Evolutionary conservation across 2,797 vertebrate species (phyloP).

Genomic region (Argyrosomus regius): DNA sequence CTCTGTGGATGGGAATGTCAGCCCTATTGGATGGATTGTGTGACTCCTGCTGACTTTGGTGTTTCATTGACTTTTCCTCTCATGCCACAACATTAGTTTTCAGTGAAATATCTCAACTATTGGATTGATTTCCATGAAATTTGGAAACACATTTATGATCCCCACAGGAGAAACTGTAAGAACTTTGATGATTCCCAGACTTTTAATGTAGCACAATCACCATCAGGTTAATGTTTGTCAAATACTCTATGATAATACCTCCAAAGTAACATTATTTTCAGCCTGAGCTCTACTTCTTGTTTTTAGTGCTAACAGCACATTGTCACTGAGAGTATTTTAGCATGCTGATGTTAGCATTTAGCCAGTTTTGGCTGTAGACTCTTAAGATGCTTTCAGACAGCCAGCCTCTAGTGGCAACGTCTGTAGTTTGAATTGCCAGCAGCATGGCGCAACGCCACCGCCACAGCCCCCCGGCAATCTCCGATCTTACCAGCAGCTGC

Average conservation of each 20-base stretch:
- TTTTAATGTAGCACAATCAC: too few species aligned
- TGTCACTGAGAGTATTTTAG: neutral
- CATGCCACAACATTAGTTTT: neutral
- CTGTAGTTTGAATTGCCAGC: too few species aligned
- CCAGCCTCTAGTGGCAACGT: too few species aligned
- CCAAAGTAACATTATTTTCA: neutral
- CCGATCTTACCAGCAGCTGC: too few species aligned
- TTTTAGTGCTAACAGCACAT: neutral
- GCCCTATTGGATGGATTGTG: neutral
- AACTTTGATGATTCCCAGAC: too few species aligned
- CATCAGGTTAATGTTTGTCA: neutral
- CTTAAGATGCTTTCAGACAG: too few species aligned
- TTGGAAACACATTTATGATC: too few species aligned
- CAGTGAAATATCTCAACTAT: neutral
- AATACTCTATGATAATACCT: neutral
- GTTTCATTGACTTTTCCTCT: too few species aligned
- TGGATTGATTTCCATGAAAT: too few species aligned
- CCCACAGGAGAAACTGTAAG: too few species aligned
- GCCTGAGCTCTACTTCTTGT: neutral
- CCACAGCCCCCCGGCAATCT: too few species aligned
- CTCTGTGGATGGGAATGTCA: neutral
- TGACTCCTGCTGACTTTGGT: neutral
- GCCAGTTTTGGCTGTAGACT: neutral
- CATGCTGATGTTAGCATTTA: neutral
- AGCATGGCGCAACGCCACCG: too few species aligned